Evolutionary conservation across 2,888 invertebrate genomes (phyloP).

Genomic region (Melieria crassipennis): DNA sequence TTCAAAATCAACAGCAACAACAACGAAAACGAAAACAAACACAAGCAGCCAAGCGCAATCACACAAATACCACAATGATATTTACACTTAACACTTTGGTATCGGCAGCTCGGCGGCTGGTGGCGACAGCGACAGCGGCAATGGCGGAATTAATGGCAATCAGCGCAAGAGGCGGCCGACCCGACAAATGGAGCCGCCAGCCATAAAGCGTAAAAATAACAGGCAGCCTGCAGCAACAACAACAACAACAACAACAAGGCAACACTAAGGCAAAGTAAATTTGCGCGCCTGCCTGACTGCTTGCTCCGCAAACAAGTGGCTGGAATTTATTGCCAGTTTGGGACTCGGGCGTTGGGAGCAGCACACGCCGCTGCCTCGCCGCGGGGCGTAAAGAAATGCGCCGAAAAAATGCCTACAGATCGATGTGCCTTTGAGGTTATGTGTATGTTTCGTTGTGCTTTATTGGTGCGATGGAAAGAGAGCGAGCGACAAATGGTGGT

Average conservation of each 20-base stretch:
- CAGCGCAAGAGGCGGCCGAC: not conserved
- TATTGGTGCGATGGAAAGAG: too few species aligned
- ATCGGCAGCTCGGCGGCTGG: not conserved
- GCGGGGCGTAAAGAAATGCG: too few species aligned
- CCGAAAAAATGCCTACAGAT: too few species aligned
- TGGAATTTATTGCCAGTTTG: conserved; percentile 12
- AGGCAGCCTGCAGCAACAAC: not conserved
- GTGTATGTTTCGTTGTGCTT: not conserved
- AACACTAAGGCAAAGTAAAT: not conserved
- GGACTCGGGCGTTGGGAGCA: too few species aligned
- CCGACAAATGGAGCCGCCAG: conserved; percentile 1
- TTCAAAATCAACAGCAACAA: not conserved
- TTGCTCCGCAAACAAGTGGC: conserved; percentile 3
- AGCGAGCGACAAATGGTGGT: not conserved
- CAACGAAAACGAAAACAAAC: not conserved
- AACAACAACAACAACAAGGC: not conserved
- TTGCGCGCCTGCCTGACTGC: not conserved
- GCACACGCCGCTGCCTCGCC: too few species aligned
- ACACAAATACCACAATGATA: conserved; percentile 21
- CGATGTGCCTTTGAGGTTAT: not conserved
- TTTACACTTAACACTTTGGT: conserved; percentile 30
- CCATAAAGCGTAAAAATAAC: not conserved
- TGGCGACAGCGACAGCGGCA: not conserved
- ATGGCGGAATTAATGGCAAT: conserved; percentile 7
- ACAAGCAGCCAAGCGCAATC: conserved; percentile 14